phyloP scores from a whole-genome alignment of 2,888 invertebrate species.

The Ormyrus labotus region DNA sequence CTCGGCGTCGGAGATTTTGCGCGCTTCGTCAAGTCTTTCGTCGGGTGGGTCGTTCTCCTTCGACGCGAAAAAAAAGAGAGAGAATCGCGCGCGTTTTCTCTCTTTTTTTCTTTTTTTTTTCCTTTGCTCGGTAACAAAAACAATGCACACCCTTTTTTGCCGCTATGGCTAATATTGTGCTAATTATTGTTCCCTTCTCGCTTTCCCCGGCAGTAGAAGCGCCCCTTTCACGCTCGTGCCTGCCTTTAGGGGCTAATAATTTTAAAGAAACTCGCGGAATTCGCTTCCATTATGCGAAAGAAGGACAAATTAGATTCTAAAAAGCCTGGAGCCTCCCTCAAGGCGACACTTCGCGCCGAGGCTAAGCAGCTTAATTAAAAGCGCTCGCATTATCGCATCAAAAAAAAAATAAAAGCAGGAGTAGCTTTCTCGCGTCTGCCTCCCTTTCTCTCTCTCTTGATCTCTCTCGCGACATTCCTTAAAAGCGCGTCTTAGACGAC shows the following conservation, averaged over 20 bases:
- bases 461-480: background rate
- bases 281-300: background rate
- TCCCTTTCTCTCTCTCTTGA: background rate
- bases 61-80: background rate
- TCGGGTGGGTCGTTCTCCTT: background rate
- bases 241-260: too few relatives aligned
- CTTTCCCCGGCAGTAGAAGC: too few relatives aligned
- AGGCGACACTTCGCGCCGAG: slow-evolving; percentile 19
- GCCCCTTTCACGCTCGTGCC: too few relatives aligned
- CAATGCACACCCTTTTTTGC: too few relatives aligned
- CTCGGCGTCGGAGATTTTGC: slow-evolving; percentile 22
- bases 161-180: too few relatives aligned
- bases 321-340: background rate
- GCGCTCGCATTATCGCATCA: slow-evolving; percentile 29
- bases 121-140: too few relatives aligned
- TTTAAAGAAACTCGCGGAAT: too few relatives aligned
- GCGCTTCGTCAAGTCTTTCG: slow-evolving; percentile 13
- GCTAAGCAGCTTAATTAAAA: slow-evolving; percentile 54
- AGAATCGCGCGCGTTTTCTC: background rate
- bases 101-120: too few relatives aligned
- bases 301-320: background rate
- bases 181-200: too few relatives aligned
- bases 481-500: slow-evolving; percentile 16
- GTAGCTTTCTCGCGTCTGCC: background rate
- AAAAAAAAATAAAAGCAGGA: slow-evolving; percentile 23